A percentile compares a stretch with the other conserved stretches of the same genome.
phyloP scores from a whole-genome alignment of 2,113 vertebrate genomes.

The Lycocorax pyrrhopterus region DNA sequence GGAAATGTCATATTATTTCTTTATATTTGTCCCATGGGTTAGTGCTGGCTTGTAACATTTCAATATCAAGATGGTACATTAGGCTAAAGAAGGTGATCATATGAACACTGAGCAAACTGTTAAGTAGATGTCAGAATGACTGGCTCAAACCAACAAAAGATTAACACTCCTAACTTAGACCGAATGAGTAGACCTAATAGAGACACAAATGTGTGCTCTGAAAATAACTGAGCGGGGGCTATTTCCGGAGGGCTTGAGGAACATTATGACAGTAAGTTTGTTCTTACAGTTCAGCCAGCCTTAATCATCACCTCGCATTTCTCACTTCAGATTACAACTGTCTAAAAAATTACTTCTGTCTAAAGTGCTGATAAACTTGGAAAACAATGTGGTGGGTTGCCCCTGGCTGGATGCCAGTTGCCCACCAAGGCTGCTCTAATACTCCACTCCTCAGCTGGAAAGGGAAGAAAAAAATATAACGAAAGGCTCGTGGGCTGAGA shows the following conservation, averaged over 20 bases:
- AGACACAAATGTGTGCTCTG: background rate
- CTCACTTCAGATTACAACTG: background rate
- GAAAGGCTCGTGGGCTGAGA: accelerated
- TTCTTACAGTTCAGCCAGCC: background rate
- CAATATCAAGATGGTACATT: background rate
- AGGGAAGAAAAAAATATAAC: background rate
- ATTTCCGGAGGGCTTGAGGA: background rate
- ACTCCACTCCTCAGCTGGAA: background rate
- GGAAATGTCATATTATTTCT: background rate
- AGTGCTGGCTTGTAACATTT: background rate
- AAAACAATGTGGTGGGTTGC: background rate
- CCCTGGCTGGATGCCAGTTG: background rate
- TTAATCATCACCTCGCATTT: background rate
- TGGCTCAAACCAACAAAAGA: background rate
- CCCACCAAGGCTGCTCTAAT: background rate
- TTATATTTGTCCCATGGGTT: background rate
- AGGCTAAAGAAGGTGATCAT: background rate
- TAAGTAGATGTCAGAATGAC: background rate
- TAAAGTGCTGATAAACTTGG: background rate
- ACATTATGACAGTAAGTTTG: background rate
- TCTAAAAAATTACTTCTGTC: background rate
- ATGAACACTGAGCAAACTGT: background rate
- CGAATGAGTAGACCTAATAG: background rate
- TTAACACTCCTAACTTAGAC: background rate
- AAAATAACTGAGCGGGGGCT: background rate